phyloP scores from a whole-genome alignment of 1,140 invertebrate genomes.

The Drosophila arizonae region DNA sequence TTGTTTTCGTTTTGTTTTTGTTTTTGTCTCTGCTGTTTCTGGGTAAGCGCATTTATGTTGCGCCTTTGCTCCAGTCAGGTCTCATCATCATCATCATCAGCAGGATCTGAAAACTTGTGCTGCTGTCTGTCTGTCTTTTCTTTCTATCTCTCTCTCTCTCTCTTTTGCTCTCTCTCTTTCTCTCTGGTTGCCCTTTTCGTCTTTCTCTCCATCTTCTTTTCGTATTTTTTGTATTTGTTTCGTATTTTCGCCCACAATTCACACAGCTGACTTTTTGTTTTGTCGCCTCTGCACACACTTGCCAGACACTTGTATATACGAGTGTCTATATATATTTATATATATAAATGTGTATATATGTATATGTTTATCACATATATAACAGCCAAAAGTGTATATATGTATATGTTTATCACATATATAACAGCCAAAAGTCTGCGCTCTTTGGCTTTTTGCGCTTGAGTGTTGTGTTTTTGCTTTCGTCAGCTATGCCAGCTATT shows the following conservation, averaged over 20 bases:
- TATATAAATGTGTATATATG: slow-evolving; percentile 19
- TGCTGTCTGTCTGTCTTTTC: background rate
- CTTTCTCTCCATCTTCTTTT: slow-evolving; percentile 2
- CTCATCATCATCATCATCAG: slow-evolving; percentile 33
- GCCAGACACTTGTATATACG: slow-evolving; percentile 42
- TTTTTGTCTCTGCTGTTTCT: background rate
- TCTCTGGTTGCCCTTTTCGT: slow-evolving; percentile 7
- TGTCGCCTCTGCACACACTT: slow-evolving; percentile 39
- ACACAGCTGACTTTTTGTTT: slow-evolving; percentile 56
- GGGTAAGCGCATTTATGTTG: slow-evolving; percentile 31
- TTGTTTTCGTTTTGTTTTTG: background rate
- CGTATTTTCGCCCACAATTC: slow-evolving; percentile 46
- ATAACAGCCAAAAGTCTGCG: slow-evolving; percentile 47
- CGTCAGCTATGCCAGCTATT: slow-evolving; percentile 46
- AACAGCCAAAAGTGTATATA: slow-evolving; percentile 12
- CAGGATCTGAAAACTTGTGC: slow-evolving; percentile 30
- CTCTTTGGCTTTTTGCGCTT: slow-evolving; percentile 31
- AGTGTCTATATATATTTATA: slow-evolving; percentile 9
- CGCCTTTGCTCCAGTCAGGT: slow-evolving; percentile 47
- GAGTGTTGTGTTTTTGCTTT: slow-evolving; percentile 47
- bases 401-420: slow-evolving; percentile 9
- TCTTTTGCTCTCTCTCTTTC: background rate
- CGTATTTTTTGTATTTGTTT: slow-evolving; percentile 9
- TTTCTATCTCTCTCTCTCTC: background rate
- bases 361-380: slow-evolving; percentile 3